phyloP scores from a whole-genome alignment of 1,140 invertebrate species.

The Megalopta genalis region DNA sequence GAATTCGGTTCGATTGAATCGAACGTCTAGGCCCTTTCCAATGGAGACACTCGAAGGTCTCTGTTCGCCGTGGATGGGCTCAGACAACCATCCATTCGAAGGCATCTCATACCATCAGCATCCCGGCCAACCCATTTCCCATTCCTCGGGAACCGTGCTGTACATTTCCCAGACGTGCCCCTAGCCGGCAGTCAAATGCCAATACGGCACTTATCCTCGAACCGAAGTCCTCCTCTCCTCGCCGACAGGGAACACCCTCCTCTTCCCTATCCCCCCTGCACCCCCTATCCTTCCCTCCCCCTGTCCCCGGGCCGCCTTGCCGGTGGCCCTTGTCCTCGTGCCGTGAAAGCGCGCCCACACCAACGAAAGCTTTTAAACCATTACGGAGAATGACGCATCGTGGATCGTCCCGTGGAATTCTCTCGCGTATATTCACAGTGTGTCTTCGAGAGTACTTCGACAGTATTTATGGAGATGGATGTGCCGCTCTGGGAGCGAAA shows the following conservation, averaged over 20 bases:
- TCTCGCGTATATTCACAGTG: conserved; percentile 46
- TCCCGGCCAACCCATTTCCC: conserved; percentile 64
- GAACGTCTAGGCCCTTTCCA: conserved; percentile 57
- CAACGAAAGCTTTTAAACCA: conserved; percentile 67
- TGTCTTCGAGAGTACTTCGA: conserved; percentile 56
- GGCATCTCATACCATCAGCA: conserved; percentile 64
- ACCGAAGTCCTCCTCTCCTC: conserved; percentile 7
- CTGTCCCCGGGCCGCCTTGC: too few species aligned
- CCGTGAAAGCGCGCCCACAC: conserved; percentile 1
- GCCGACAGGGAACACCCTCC: too few species aligned
- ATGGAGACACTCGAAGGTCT: conserved; percentile 55
- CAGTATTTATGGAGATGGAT: conserved; percentile 62
- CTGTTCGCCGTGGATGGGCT: conserved; percentile 52
- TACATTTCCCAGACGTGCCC: conserved; percentile 66
- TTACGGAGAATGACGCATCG: conserved; percentile 65
- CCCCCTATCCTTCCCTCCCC: too few species aligned
- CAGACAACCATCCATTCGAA: conserved; percentile 65
- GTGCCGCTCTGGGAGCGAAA: conserved; percentile 25
- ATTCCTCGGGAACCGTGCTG: conserved; percentile 55
- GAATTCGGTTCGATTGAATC: conserved; percentile 59
- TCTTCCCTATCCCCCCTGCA: too few species aligned
- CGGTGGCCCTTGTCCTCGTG: background rate
- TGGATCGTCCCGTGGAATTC: conserved; percentile 55
- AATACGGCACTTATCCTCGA: conserved; percentile 66
- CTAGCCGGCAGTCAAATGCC: conserved; percentile 65